A percentile compares a stretch with the other conserved stretches of the same genome.
These are phyloP conservation scores for Rousettus madagascariensis DNA, from an alignment of 2,797 vertebrate species.

Conservation along the genomic window DNA sequence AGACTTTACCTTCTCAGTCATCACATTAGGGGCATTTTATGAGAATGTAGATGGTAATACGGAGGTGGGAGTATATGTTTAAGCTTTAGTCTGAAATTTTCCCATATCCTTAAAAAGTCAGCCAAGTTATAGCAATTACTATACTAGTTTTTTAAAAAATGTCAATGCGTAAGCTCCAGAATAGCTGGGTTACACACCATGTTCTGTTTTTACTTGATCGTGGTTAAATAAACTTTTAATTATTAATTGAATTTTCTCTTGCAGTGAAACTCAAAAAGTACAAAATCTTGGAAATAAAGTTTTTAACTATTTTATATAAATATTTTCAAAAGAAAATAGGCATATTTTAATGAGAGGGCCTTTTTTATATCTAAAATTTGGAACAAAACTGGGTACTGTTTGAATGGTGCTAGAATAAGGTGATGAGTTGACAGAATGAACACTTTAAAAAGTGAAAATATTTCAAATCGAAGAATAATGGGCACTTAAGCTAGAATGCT, in stretches of 20 bases:
- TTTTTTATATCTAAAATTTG: constrained; percentile 19
- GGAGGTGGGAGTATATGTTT: background rate
- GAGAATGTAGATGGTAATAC: background rate
- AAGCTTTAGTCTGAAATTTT: constrained; percentile 28
- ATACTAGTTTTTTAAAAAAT: background rate
- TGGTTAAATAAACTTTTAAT: constrained; percentile 42
- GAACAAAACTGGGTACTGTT: background rate
- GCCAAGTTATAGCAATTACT: background rate
- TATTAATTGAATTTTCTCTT: constrained; percentile 17
- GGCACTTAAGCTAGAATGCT: background rate
- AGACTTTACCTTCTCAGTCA: background rate
- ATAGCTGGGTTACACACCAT: background rate
- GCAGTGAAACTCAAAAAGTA: background rate
- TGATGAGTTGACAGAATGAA: background rate
- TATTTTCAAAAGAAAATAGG: background rate
- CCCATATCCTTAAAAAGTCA: constrained; percentile 6
- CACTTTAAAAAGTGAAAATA: constrained; percentile 14
- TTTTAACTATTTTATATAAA: background rate
- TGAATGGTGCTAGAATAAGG: background rate
- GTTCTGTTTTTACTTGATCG: constrained; percentile 10
- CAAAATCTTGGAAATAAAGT: constrained; percentile 16
- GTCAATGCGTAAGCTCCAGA: constrained; percentile 23
- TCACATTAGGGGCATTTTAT: background rate
- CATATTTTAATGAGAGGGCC: background rate
- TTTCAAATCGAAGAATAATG: constrained; percentile 14